A percentile compares a stretch with the other conserved stretches of the same genome.
Conservation (phyloP, 1,140 invertebrate genomes). For the Diuraphis noxia region DNA sequence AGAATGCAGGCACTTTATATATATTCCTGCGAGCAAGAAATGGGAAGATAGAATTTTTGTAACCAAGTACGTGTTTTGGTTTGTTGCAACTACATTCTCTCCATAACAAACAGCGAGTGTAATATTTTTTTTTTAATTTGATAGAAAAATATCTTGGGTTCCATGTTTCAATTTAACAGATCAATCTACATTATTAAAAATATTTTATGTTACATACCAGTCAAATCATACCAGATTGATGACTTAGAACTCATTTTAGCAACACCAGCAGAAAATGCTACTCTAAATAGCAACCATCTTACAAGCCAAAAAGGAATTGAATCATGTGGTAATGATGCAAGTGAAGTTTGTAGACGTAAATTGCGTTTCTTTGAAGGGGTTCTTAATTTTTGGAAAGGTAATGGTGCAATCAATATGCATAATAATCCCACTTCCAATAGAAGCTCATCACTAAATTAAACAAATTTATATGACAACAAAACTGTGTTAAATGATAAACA, state of each 20-base stretch:
- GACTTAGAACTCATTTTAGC: constrained; percentile 77
- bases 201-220: constrained; percentile 65
- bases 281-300: constrained; percentile 77
- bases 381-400: constrained; percentile 62
- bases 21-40: not conserved
- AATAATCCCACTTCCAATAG: constrained; percentile 78
- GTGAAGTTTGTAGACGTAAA: constrained; percentile 41
- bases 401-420: constrained; percentile 73
- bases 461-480: not conserved
- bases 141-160: not conserved
- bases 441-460: constrained; percentile 70
- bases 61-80: not conserved
- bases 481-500: not conserved
- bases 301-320: constrained; percentile 73
- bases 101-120: not conserved
- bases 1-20: not conserved
- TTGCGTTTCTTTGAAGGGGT: constrained; percentile 57
- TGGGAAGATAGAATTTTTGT: not conserved
- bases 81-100: not conserved
- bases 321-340: constrained; percentile 62
- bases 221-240: constrained; percentile 80
- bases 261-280: constrained; percentile 76
- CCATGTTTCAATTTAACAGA: not conserved
- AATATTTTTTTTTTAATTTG: not conserved
- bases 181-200: not conserved